A percentile compares a stretch with the other conserved stretches of the same genome.
phyloP scores from a whole-genome alignment of 1,140 invertebrate genomes.

The Eriocheir sinensis region DNA sequence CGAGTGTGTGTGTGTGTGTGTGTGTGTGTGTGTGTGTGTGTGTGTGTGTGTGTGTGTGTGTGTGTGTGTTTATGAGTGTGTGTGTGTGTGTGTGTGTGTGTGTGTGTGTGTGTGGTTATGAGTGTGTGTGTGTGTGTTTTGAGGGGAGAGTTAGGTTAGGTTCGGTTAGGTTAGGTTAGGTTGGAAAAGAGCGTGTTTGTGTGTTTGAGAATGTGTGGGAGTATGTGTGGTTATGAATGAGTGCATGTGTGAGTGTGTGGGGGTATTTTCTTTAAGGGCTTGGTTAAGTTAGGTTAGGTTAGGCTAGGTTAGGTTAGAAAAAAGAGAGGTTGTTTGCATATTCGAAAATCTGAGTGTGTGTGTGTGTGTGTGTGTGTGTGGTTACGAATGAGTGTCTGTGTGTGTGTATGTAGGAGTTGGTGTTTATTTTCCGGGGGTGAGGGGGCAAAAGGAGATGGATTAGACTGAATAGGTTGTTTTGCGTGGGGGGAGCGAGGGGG shows the following conservation, averaged over 20 bases:
- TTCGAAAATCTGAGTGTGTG: background rate
- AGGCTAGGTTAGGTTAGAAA: background rate
- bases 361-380: conserved; percentile 22
- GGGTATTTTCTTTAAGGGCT: background rate
- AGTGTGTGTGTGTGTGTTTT: background rate
- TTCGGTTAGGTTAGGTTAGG: background rate
- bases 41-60: conserved; percentile 31
- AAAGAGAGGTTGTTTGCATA: background rate
- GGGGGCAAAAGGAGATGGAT: background rate
- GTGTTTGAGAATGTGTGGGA: background rate
- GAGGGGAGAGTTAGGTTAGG: too few species aligned
- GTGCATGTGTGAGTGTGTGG: conserved; percentile 18
- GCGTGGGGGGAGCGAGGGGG: background rate
- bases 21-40: conserved; percentile 40
- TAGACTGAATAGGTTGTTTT: background rate
- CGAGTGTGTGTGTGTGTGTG: conserved; percentile 47
- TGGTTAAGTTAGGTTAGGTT: background rate
- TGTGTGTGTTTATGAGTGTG: conserved; percentile 27
- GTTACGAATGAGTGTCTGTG: background rate
- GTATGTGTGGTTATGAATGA: background rate
- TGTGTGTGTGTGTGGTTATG: background rate
- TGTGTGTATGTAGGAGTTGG: background rate
- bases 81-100: background rate
- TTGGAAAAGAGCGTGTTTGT: background rate
- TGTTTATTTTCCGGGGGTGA: background rate